phyloP scores from a whole-genome alignment of 2,113 vertebrate species.

The Gobio gobio region DNA sequence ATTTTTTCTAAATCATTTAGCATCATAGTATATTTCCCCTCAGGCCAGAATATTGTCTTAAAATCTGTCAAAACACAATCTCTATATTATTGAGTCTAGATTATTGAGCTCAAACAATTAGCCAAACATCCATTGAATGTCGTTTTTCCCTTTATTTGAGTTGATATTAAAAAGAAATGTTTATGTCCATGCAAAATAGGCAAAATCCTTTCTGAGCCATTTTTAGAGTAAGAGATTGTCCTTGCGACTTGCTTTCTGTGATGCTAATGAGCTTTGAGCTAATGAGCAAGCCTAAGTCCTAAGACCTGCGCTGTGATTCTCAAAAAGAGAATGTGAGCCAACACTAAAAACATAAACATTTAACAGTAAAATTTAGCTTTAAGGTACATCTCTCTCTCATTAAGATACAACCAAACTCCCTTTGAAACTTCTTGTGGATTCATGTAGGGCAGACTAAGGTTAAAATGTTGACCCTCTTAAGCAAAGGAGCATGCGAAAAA shows the following conservation, averaged over 20 bases:
- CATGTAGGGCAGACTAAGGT: conserved; percentile 25
- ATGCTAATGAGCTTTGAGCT: neutral
- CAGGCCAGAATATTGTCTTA: neutral
- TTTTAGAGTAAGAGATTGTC: neutral
- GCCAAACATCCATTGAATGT: neutral
- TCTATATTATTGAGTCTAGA: too few relatives aligned
- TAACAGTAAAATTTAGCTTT: neutral
- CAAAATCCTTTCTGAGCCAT: neutral
- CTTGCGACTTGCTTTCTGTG: neutral
- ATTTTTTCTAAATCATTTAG: neutral
- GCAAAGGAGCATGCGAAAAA: conserved; percentile 31
- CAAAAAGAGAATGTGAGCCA: neutral
- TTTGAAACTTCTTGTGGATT: conserved; percentile 11
- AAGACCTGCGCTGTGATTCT: neutral
- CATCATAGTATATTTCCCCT: neutral
- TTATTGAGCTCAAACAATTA: neutral
- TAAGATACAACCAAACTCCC: conserved; percentile 5
- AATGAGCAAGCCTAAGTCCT: conserved; percentile 18
- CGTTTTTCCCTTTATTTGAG: neutral
- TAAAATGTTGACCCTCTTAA: conserved; percentile 37
- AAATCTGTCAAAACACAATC: neutral
- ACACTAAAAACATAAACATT: conserved; percentile 9
- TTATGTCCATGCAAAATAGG: neutral
- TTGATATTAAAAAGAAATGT: neutral
- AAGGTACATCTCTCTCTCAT: conserved; percentile 11